These are phyloP conservation scores for Biston betularia DNA, from an alignment of 2,888 invertebrate genomes.

Conservation along the genomic window DNA sequence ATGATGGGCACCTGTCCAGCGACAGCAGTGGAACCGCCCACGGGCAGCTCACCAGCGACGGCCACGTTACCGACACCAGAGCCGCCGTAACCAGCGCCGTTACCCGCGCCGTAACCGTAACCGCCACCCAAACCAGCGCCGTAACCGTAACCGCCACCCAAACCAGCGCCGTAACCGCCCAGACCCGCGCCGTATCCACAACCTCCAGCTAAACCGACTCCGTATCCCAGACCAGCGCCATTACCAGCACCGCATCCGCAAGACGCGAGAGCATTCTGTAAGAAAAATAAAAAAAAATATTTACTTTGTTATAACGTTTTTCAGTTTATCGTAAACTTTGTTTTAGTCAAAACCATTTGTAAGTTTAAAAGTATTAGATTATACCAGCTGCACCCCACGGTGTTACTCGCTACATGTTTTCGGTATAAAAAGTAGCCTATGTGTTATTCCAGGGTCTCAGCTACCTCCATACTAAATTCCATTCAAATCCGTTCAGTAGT, in stretches of 20 bases:
- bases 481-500: no score
- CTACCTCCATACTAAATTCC: no score
- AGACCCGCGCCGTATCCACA: neutral
- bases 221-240: slow-evolving; percentile 31
- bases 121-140: slow-evolving; percentile 2
- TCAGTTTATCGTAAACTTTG: neutral
- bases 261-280: slow-evolving; percentile 21
- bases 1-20: slow-evolving; percentile 39
- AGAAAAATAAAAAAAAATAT: neutral
- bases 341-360: no score
- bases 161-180: slow-evolving; percentile 21
- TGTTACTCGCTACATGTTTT: no score
- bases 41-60: slow-evolving; percentile 39
- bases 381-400: no score
- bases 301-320: neutral
- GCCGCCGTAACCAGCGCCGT: neutral
- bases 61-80: slow-evolving; percentile 35
- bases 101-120: slow-evolving; percentile 2
- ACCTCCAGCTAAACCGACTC: neutral
- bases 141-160: slow-evolving; percentile 10
- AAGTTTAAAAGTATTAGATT: neutral
- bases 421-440: no score
- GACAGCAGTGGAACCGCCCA: slow-evolving; percentile 29
- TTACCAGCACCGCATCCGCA: slow-evolving; percentile 13
- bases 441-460: no score